Base-by-base conservation (phyloP, 1,140 invertebrate species). In the Diprion similis region DNA sequence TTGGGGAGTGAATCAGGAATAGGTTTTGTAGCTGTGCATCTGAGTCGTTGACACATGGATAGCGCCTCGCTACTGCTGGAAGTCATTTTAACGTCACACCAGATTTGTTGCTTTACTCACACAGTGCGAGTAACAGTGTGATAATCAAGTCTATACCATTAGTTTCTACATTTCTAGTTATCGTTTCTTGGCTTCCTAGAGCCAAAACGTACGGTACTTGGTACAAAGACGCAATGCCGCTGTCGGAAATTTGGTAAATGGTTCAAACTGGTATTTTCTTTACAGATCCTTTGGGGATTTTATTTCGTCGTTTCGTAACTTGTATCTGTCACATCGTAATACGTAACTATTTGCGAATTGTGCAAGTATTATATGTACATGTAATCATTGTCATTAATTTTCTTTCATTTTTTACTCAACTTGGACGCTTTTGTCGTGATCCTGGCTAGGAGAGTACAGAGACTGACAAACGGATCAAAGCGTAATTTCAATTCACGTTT, bases 401-500 rank as follows among this genome's bases (percentile, higher is more conserved):
- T 77, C 78, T 76, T 74, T 80, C 80, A 81, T 80, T 15, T 17
- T 64, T 19, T 17, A 19, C 66, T 45, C 10, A 45, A 68, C 66
- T 18, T 68, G 66, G 37, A 68, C 66, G 37, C 66, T 19, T 68
- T 68, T 45, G 66, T 19, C 66, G 66, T 68, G 66, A 68, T 68
- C 37, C 66, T 45, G 84, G 81, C 84, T 81, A 83, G 82, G 85
- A 88, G 85, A 86, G 84, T 83, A 86, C 84, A 87, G 24, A 37
- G 86, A 88, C 85, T 88, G 86, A 88, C 76, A 83, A 79, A 84
- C 78, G 81, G 85, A 86, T 85, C 82, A 84, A 84, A 84, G 78
- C 80, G 83, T 83, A 82, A 81, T 59, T 59, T 59, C 51, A 59
- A 59, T 59, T 59, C 51, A 59, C 51, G 51, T 59, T 59, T n/a